These are phyloP conservation scores for Xylocopa sonorina DNA, from an alignment of 1,140 invertebrate species.

Conservation along the genomic window DNA sequence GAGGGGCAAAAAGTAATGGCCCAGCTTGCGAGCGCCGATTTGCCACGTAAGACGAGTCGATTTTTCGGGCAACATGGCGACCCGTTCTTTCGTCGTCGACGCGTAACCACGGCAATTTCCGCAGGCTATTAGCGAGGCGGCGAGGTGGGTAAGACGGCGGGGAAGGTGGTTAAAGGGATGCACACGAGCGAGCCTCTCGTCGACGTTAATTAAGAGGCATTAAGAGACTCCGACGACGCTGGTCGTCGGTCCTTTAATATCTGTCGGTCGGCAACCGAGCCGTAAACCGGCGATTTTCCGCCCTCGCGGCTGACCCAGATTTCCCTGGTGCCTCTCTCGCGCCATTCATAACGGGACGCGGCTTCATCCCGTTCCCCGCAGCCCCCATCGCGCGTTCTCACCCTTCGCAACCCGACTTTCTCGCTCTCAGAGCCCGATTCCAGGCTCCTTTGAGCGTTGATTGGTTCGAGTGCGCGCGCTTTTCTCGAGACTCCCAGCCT, in stretches of 20 bases:
- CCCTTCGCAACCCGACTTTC: too few species aligned
- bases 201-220: constrained; percentile 65
- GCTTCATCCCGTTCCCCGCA: background rate
- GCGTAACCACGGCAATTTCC: constrained; percentile 56
- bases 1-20: too few species aligned
- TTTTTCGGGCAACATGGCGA: too few species aligned
- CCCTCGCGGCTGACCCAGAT: constrained; percentile 50
- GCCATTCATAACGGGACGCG: constrained; percentile 34
- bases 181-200: constrained; percentile 46
- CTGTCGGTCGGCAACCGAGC: constrained; percentile 45
- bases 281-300: constrained; percentile 54
- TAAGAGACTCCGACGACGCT: constrained; percentile 59
- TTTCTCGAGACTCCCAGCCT: background rate
- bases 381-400: background rate
- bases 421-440: too few species aligned
- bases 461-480: too few species aligned
- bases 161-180: constrained; percentile 58
- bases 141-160: constrained; percentile 45
- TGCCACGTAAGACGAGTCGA: too few species aligned
- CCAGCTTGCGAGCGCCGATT: too few species aligned
- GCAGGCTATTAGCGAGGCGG: constrained; percentile 55
- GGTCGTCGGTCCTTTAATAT: constrained; percentile 61
- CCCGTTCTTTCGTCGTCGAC: constrained; percentile 10
- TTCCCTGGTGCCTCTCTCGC: constrained; percentile 12
- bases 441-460: too few species aligned